Evolutionary conservation across 2,113 vertebrate genomes (phyloP), one percentile per base, ranked within the genome.

Genomic region (Petaurus breviceps): DNA sequence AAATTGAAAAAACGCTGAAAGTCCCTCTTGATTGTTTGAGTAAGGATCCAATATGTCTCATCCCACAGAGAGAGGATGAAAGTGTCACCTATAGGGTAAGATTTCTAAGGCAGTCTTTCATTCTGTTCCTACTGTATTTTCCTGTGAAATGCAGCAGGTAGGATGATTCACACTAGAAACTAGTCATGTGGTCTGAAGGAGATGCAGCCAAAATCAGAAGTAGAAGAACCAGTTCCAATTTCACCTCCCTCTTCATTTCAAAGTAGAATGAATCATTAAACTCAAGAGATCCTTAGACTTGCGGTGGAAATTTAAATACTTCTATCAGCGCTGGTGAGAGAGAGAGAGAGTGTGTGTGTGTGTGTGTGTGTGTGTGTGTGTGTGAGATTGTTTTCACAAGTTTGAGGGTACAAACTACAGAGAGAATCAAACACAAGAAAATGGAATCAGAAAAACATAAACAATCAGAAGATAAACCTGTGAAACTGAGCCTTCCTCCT

Each of bases 111-210:
- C 95, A 46, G 51, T 53, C 77, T 96, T 93, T 94, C 19, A 14
- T 96, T 94, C 54, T 94, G 92, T 93, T 54, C 91, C 93, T 92
- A 43, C 61, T 53, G n/a, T 92, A 96, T 90, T 96, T 96, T 90
- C 91, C 91, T 96, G 94, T 47, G 61, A 97, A 96, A 96, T 91
- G 11, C 89, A 91, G n/a, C 55, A 77, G 89, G 91, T 51, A 54
- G 92, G 49, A 95, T 12, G 90, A 53, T 28, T 50, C 51, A 61
- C 9, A 91, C 61, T 10, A 94, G 90, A 92, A 93, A 93, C 23
- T 43, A 53, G 92, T 92, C 28, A 90, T n/a, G 54, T 54, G 91
- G 94, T 49, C 53, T 89, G n/a, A 77, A 94, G 89, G 52, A 43
- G 90, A 94, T 24, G 43, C 24, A 1, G 0, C 52, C 8, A 26